Conservation (phyloP, 2,797 vertebrate species). For the Halcyon chelicuti region DNA sequence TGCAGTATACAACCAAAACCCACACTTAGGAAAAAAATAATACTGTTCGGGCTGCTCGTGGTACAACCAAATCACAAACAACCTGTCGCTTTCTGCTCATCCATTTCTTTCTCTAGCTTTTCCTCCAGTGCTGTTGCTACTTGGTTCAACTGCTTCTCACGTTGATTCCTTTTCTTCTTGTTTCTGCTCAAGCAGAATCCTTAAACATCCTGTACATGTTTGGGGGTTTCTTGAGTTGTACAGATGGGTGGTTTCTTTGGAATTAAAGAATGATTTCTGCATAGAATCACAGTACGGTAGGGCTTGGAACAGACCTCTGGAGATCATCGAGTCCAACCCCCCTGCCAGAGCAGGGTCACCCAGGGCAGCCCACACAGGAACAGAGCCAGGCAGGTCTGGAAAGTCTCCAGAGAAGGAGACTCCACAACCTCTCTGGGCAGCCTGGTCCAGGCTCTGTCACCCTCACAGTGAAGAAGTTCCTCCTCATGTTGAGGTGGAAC, state of each 20-base stretch:
- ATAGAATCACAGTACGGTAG: too few relatives aligned
- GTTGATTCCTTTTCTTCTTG: neutral
- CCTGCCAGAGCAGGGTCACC: too few relatives aligned
- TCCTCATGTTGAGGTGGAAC: too few relatives aligned
- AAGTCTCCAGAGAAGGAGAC: too few relatives aligned
- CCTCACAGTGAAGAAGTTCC: too few relatives aligned
- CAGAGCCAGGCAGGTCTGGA: too few relatives aligned
- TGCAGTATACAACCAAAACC: rapidly evolving
- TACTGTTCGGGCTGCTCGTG: neutral
- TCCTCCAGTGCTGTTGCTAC: neutral
- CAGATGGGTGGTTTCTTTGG: neutral
- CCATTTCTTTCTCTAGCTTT: neutral
- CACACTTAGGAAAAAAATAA: neutral
- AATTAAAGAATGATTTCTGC: neutral
- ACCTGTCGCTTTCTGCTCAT: neutral
- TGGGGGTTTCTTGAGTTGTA: neutral
- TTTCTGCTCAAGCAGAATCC: neutral
- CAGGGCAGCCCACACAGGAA: too few relatives aligned
- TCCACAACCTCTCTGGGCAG: too few relatives aligned
- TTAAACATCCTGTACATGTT: neutral
- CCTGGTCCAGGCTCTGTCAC: too few relatives aligned
- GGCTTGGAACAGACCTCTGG: too few relatives aligned
- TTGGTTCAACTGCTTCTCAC: neutral
- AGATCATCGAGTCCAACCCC: too few relatives aligned
- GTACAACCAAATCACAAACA: neutral